Percentiles rank a stretch among this genome's conserved stretches.
Evolutionary conservation across 2,797 vertebrate species (phyloP).

Genomic region (Amblyraja radiata): DNA sequence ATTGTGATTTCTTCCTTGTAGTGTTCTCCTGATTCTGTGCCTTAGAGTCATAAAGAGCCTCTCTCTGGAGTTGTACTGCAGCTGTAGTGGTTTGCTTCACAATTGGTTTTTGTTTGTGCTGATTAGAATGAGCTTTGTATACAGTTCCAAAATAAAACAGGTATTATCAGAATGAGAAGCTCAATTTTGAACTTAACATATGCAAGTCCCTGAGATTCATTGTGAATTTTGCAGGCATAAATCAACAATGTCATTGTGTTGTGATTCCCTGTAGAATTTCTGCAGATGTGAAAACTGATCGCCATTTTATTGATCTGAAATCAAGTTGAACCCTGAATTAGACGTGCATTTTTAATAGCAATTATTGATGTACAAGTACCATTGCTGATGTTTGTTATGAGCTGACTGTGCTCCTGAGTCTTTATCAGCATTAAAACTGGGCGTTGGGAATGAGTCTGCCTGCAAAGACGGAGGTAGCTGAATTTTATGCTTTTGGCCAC

Average conservation of each 20-base stretch:
- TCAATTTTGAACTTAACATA: not conserved
- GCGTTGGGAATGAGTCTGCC: not conserved
- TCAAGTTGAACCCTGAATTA: not conserved
- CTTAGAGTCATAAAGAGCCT: not conserved
- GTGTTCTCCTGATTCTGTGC: not conserved
- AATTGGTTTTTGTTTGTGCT: not conserved
- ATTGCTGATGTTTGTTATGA: no score
- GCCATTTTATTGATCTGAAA: no score
- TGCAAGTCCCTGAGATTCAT: not conserved
- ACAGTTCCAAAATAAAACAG: not conserved
- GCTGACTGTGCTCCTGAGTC: not conserved
- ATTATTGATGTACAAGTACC: not conserved
- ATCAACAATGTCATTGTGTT: not conserved
- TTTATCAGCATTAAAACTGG: not conserved
- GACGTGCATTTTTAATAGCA: not conserved
- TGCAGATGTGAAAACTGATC: not conserved
- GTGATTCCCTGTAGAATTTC: not conserved
- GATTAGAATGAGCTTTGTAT: not conserved
- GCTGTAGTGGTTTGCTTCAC: not conserved
- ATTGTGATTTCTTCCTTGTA: not conserved
- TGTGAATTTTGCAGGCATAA: not conserved
- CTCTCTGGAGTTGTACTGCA: not conserved
- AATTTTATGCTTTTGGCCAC: not conserved
- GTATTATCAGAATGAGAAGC: not conserved
- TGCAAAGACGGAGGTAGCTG: not conserved